Evolutionary conservation across 2,113 vertebrate species (phyloP), one percentile per base, ranked within the genome.

Genomic region (Labrus mixtus): DNA sequence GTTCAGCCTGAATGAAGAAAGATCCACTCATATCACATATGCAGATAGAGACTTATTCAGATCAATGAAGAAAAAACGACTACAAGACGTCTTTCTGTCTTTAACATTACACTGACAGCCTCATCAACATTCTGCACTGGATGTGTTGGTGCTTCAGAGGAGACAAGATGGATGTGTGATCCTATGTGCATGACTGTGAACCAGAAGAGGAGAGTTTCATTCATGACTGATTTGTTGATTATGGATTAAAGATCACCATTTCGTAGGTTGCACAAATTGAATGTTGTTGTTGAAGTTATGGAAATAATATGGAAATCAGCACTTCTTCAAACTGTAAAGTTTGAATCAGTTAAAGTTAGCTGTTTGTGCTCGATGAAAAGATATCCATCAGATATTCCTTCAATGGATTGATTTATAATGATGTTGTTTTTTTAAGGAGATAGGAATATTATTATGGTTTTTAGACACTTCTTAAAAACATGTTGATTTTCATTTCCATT

Each of bases 361-460:
- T n/a, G n/a, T n/a, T n/a, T n/a, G n/a, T n/a, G n/a, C n/a, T n/a
- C n/a, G n/a, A n/a, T n/a, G n/a, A n/a, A n/a, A n/a, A n/a, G n/a
- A n/a, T n/a, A n/a, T n/a, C n/a, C n/a, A n/a, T n/a, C 25, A 25
- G 25, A 25, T 25, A 25, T 25, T 25, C 25, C 3, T 25, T 25
- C 3, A 25, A 25, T 25, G 2, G 25, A 25, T 25, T 25, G 25
- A 25, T 25, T 25, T 25, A 25, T 25, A 25, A 25, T 25, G 25
- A 25, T 3, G 3, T 25, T 25, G 25, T 25, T 25, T 25, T 25
- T 25, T 25, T 25, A 25, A 25, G 25, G 25, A 25, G 25, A 25
- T 25, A 25, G 25, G 25, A 25, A 3, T 25, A 25, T 25, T 25
- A n/a, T n/a, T n/a, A 68, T 59, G 62, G 15, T 83, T 51, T 78